phyloP scores from a whole-genome alignment of 2,113 vertebrate genomes.

The Zosterops japonicus region DNA sequence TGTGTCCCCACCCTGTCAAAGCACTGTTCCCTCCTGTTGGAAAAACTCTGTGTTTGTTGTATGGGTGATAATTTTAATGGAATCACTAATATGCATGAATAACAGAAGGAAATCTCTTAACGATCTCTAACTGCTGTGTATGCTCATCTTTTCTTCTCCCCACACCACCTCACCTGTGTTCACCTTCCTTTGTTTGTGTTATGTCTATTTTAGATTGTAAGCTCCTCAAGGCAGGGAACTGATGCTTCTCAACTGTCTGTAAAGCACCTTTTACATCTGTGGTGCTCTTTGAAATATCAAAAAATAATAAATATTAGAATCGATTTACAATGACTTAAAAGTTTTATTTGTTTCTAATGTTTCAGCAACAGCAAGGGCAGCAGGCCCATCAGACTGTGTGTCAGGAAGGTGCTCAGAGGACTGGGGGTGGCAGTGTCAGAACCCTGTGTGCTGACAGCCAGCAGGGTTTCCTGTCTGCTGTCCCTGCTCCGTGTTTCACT shows the following conservation, averaged over 20 bases:
- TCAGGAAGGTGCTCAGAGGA: conserved; percentile 40
- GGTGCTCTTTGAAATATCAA: conserved; percentile 62
- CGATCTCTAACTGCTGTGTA: conserved; percentile 19
- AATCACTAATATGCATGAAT: conserved; percentile 28
- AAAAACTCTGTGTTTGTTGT: conserved; percentile 31
- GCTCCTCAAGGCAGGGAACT: conserved; percentile 65
- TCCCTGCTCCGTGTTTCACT: background rate
- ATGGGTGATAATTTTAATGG: background rate
- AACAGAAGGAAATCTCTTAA: conserved; percentile 35
- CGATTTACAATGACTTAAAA: conserved; percentile 54
- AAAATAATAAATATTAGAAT: conserved; percentile 65
- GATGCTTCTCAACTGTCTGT: conserved; percentile 60
- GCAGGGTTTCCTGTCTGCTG: conserved; percentile 46
- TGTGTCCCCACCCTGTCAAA: background rate
- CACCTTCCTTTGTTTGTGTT: conserved; percentile 44
- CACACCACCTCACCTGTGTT: conserved; percentile 28
- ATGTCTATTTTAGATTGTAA: conserved; percentile 61
- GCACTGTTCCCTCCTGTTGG: background rate
- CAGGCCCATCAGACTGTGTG: background rate
- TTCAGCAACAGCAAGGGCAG: conserved; percentile 16
- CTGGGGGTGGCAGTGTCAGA: conserved; percentile 23
- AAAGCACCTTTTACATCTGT: conserved; percentile 54
- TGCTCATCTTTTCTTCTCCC: conserved; percentile 40
- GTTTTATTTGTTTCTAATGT: conserved; percentile 57
- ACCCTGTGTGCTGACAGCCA: background rate